phyloP scores from a whole-genome alignment of 2,888 invertebrate species.

The Rhingia rostrata region DNA sequence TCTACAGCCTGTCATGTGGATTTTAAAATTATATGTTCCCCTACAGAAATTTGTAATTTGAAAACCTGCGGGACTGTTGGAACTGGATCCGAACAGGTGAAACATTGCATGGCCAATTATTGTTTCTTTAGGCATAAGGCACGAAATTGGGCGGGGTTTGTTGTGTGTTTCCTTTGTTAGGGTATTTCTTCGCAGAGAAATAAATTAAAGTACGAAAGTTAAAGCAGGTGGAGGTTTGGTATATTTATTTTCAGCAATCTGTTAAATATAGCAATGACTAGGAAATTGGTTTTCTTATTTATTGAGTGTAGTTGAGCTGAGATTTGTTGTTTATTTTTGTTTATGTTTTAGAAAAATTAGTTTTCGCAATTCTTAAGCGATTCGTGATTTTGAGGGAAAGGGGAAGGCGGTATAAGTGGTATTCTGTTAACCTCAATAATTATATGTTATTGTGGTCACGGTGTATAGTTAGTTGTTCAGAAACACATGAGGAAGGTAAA shows the following conservation, averaged over 20 bases:
- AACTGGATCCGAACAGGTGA: slow-evolving; percentile 58
- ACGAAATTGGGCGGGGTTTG: slow-evolving; percentile 25
- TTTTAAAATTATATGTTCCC: slow-evolving; percentile 57
- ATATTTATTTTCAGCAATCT: neutral
- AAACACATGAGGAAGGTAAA: too few relatives aligned
- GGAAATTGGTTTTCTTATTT: slow-evolving; percentile 1
- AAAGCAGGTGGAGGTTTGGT: neutral
- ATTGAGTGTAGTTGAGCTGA: neutral
- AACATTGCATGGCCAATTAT: slow-evolving; percentile 29
- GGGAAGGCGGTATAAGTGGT: too few relatives aligned
- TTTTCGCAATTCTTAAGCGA: too few relatives aligned
- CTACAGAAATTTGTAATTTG: slow-evolving; percentile 54
- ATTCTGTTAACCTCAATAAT: too few relatives aligned
- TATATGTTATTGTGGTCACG: too few relatives aligned
- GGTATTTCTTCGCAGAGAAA: neutral
- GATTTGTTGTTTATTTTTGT: neutral
- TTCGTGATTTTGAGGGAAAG: too few relatives aligned
- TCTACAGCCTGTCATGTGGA: slow-evolving; percentile 44
- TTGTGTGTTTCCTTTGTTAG: neutral
- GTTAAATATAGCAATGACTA: neutral
- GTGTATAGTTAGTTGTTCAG: too few relatives aligned
- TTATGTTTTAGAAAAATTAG: neutral
- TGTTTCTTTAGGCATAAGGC: slow-evolving; percentile 42
- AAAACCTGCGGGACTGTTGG: slow-evolving; percentile 38
- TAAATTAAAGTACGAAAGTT: neutral